Percentiles rank a stretch among this genome's conserved stretches.
Conservation (phyloP, 2,888 invertebrate species). For the Brenthis ino region DNA sequence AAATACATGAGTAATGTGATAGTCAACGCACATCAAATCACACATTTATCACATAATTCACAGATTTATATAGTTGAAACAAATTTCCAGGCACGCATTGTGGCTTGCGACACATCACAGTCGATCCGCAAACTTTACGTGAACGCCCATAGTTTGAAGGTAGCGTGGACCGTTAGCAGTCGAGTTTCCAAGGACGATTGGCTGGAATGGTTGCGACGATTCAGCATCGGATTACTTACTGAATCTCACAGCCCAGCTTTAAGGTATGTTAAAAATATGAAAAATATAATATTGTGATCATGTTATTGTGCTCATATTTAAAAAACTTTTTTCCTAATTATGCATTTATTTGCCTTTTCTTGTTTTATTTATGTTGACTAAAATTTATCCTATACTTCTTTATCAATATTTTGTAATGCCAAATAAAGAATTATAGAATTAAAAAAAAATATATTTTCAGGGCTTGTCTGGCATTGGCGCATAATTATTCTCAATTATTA, state of each 20-base stretch:
- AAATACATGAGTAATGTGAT: too few species aligned
- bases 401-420: too few species aligned
- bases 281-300: not conserved
- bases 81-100: conserved; percentile 62
- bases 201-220: conserved; percentile 96
- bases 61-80: too few species aligned
- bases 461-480: conserved; percentile 95
- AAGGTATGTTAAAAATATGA: conserved; percentile 60
- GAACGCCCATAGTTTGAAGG: conserved; percentile 91
- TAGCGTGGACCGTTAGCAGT: conserved; percentile 95
- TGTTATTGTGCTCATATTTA: not conserved
- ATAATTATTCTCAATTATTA: conserved; percentile 97
- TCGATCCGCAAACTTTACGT: conserved; percentile 92
- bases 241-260: conserved; percentile 98
- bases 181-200: conserved; percentile 99
- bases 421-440: too few species aligned
- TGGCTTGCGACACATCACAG: conserved; percentile 84
- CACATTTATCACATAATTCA: too few species aligned
- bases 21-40: too few species aligned
- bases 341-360: too few species aligned
- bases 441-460: conserved; percentile 61
- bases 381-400: too few species aligned
- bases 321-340: conserved; percentile 4
- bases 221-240: conserved; percentile 96
- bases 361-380: too few species aligned